phyloP scores from a whole-genome alignment of 2,113 vertebrate genomes.

The Tragelaphus scriptus region DNA sequence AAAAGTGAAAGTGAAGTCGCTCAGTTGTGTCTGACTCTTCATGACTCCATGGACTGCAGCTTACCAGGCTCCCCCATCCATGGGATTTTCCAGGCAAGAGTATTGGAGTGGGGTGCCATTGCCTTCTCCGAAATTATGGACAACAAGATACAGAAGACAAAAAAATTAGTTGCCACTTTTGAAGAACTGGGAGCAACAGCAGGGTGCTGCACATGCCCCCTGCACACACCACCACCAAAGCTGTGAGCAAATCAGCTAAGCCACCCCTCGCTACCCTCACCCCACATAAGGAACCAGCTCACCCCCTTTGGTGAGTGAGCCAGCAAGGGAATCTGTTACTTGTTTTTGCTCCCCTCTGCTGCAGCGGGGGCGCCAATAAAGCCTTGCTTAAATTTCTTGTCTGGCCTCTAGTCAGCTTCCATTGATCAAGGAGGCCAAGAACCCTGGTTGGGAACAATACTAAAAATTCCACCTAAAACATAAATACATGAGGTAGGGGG shows the following conservation, averaged over 20 bases:
- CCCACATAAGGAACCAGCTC: not conserved
- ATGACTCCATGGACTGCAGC: too few relatives aligned
- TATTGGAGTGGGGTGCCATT: too few relatives aligned
- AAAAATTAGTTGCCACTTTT: not conserved
- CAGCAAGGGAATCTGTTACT: not conserved
- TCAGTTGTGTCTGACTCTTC: too few relatives aligned
- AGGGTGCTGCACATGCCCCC: not conserved
- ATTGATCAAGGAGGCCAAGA: not conserved
- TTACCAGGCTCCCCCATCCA: too few relatives aligned
- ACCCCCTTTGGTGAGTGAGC: accelerated
- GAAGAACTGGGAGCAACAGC: not conserved
- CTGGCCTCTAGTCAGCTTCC: not conserved
- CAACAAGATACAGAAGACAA: not conserved
- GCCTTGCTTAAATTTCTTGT: not conserved
- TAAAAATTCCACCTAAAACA: not conserved
- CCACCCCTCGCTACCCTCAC: not conserved
- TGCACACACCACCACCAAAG: not conserved
- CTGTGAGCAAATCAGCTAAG: not conserved
- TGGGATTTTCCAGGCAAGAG: too few relatives aligned
- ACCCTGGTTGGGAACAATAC: not conserved
- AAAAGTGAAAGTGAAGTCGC: too few relatives aligned
- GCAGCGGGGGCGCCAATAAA: not conserved
- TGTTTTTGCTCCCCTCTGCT: not conserved
- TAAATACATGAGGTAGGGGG: not conserved
- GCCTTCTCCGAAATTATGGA: not conserved